A percentile compares a stretch with the other conserved stretches of the same genome.
These are phyloP conservation scores for Clavelina lepadiformis DNA, from an alignment of 23 tunicate species.

Conservation along the genomic window DNA sequence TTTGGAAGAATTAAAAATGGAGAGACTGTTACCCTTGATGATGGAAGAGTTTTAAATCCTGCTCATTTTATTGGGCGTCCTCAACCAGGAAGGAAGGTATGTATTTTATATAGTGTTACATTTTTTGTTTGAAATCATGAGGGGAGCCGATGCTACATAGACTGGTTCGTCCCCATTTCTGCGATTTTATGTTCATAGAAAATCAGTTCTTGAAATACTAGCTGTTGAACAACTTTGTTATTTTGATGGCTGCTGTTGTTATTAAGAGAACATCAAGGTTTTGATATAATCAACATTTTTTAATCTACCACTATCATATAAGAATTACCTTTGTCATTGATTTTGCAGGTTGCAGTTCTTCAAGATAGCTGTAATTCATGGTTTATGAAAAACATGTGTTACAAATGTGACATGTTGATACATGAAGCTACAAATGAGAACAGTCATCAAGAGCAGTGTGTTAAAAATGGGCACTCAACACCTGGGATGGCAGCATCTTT, in stretches of 20 bases:
- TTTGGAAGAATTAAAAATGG: slow-evolving; percentile 81
- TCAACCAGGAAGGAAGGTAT: slow-evolving; percentile 72
- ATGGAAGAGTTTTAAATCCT: slow-evolving; percentile 64
- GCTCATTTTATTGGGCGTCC: slow-evolving; percentile 66
- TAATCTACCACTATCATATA: not conserved
- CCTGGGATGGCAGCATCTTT: slow-evolving; percentile 74
- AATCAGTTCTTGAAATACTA: too few relatives aligned
- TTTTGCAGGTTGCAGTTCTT: slow-evolving; percentile 53
- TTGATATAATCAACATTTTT: not conserved
- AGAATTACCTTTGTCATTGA: not conserved
- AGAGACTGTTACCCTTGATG: slow-evolving; percentile 45
- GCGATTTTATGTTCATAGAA: too few relatives aligned
- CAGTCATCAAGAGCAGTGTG: slow-evolving; percentile 33
- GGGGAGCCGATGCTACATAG: too few relatives aligned
- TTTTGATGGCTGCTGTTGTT: too few relatives aligned
- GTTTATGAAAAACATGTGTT: slow-evolving; percentile 60
- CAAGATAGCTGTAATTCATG: slow-evolving; percentile 93
- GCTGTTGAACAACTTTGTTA: too few relatives aligned
- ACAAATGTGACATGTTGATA: slow-evolving; percentile 52
- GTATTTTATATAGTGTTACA: not conserved
- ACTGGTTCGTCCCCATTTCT: too few relatives aligned
- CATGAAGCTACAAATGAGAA: slow-evolving; percentile 92
- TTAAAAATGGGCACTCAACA: slow-evolving; percentile 90
- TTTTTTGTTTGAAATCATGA: not conserved
- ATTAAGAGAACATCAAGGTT: not conserved